Base-by-base conservation (phyloP, 2,113 vertebrate species). In the Argyrosomus japonicus region DNA sequence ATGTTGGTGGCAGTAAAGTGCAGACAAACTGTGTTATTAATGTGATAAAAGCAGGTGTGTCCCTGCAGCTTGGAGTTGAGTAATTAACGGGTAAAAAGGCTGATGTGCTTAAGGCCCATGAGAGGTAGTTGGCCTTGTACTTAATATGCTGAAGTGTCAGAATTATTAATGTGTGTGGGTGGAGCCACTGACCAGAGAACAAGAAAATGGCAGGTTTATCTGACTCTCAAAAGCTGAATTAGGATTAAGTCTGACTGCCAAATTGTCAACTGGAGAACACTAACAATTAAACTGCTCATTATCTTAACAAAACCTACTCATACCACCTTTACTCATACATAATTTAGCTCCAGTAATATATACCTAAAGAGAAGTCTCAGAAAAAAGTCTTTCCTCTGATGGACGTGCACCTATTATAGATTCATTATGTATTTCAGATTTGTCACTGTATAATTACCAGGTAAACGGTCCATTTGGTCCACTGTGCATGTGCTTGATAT, bases 121-220 rank as follows among this genome's bases (percentile, higher is more conserved):
- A 92, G 86, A 87, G 85, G 88, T 87, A 88, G 90, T 84, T 82
- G 84, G 86, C 88, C 87, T 86, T 73, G 76, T 72, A 73, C 43
- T 88, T 78, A 87, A 87, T 78, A 78, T 40, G 54, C 29, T 81
- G 51, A 88, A 89, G 81, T 88, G 83, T 87, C 69, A 75, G 80
- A 80, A 72, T 89, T 77, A 79, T 57, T 86, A 84, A 89, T 64
- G n/a, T 57, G 76, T 78, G 87, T 88, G 73, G 89, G 89, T 88
- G 83, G 78, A 87, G 75, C 72, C 70, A 68, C 50, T 86, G 85
- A 83, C 80, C 82, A 43, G 79, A 74, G 84, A 79, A 75, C 43
- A 75, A 82, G 62, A 76, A 2, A 82, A 78, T 54, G 53, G 69
- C 68, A 82, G 50, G 61, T 76, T 84, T 60, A 54, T 84, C 27